Evolutionary conservation across 2,113 vertebrate genomes (phyloP), one percentile per base, ranked within the genome.

Genomic region (Phrynocephalus versicolor): DNA sequence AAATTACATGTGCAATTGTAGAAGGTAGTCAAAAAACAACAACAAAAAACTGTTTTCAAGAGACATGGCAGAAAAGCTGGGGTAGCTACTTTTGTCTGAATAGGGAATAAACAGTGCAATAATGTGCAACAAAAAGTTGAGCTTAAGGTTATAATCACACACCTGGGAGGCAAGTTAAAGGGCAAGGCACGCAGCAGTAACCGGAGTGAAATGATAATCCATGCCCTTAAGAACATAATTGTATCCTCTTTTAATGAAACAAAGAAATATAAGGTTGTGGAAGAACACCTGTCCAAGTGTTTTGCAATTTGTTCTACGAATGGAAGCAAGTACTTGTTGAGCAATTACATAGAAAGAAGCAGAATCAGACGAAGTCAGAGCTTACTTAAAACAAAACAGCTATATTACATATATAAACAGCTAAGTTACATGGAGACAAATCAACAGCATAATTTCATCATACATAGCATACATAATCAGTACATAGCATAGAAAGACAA

Each of bases 21-120:
- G 16, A 79, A 25, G 7, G 16, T 18, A 21, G 19, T 33, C n/a
- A n/a, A n/a, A n/a, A n/a, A n/a, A n/a, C n/a, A n/a, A n/a, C n/a
- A 35, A 12, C 41, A 8, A 60, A 5, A 3, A 5, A 2, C 37
- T 85, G 39, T 2, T 2, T 84, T 81, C 21, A 33, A 13, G 33
- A 3, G 35, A 30, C 2, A 55, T 25, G 30, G 7, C 2, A 25
- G 10, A 67, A 81, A 33, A 21, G 82, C 16, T 25, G 67, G n/a
- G 21, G 3, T 69, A 45, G 67, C 27, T 77, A 35, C 41, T 15
- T n/a, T 45, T 62, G 1, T 19, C 16, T 60, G 27, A 69, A 27
- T 7, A 74, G n/a, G 1, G 0, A 1, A 4, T 73, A 33, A n/a
- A 41, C 0, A 60, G 70, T 1, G 35, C 6, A 6, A 14, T 37